Conservation (phyloP, 2,113 vertebrate species). For the Mus musculus region DNA sequence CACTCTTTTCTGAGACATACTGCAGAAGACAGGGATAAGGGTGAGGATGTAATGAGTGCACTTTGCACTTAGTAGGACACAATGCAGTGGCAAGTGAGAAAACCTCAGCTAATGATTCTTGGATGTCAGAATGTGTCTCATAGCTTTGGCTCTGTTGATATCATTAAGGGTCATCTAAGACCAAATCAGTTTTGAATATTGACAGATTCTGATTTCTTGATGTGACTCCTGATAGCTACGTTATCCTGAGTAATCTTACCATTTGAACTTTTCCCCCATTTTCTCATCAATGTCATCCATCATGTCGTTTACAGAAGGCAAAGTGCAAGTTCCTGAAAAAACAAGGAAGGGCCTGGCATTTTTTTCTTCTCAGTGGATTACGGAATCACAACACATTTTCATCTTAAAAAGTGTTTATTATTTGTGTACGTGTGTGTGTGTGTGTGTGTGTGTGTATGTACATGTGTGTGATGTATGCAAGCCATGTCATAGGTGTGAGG, state of each 20-base stretch:
- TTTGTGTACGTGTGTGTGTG: neutral
- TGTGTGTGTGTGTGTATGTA: too few species aligned
- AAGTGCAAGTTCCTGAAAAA: slow-evolving; percentile 85
- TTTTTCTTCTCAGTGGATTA: neutral
- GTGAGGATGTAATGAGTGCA: neutral
- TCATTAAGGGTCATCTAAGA: neutral
- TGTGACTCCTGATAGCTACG: neutral
- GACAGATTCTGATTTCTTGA: neutral
- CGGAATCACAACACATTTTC: neutral
- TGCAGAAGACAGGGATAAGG: neutral
- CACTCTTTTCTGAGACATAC: neutral
- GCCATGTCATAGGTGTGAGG: neutral
- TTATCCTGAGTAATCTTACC: slow-evolving; percentile 70
- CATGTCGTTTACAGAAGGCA: slow-evolving; percentile 88
- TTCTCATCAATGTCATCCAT: slow-evolving; percentile 87
- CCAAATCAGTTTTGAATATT: neutral
- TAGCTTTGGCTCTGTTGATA: neutral
- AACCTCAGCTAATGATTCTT: neutral
- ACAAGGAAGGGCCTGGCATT: neutral
- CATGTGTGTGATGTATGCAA: too few species aligned
- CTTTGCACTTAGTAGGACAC: neutral
- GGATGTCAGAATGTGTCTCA: neutral
- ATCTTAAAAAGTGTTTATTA: neutral
- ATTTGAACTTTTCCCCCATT: slow-evolving; percentile 84
- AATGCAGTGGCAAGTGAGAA: neutral